Evolutionary conservation across 2,888 invertebrate genomes (phyloP), one percentile per base, ranked within the genome.

Genomic region (Spilarctia lutea): DNA sequence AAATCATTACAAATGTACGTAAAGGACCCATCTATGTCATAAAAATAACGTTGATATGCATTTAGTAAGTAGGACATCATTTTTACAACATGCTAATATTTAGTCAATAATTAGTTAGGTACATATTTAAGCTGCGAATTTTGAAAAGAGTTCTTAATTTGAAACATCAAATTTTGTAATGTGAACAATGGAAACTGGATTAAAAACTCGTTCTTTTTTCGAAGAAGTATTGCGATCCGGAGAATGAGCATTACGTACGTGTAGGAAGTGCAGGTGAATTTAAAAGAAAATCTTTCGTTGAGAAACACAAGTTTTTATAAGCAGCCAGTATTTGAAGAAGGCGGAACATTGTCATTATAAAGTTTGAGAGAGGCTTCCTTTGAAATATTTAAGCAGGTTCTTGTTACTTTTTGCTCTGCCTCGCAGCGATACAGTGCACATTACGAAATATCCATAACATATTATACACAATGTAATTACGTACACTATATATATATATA

Each of bases 201-300:
- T 45, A 33, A 65, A 79, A 76, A 74, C 82, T 52, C 48, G 79
- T 81, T 81, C 48, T 68, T 76, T 77, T 78, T 84, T 83, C 82
- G 74, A 81, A 81, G 81, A 85, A 79, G 42, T 74, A 78, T 77
- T 73, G 76, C 65, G 68, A 72, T 75, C 69, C 42, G 56, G 27
- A 63, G 73, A 76, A 75, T 77, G 74, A 76, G 71, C 77, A 76
- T 78, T 77, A 68, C 70, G 72, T 63, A 83, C 78, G 79, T 65
- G 82, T 42, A 79, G 74, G 78, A 73, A 79, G 69, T 68, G 48
- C 27, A 33, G 48, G 63, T 60, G 52, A 76, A 67, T 73, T 56
- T 68, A 75, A 78, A 83, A 83, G 75, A 77, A 79, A 48, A 60
- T 48, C 18, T 33, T 65, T 81, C 71, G 78, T 83, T 85, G 77